Evolutionary conservation across 2,113 vertebrate genomes (phyloP).

Genomic region (Ailurus styani): DNA sequence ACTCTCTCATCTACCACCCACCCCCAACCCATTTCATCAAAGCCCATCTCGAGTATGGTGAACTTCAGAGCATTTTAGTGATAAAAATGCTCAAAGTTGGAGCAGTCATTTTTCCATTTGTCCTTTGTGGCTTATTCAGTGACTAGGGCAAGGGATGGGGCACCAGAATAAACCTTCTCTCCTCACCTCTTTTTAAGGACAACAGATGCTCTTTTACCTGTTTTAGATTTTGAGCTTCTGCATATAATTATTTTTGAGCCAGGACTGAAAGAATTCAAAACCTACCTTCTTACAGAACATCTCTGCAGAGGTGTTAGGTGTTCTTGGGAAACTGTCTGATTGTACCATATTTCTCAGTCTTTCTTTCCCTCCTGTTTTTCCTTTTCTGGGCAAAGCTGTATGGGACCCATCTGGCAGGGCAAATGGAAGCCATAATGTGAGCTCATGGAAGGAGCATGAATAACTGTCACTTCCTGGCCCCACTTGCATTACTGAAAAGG

Average conservation of each 20-base stretch:
- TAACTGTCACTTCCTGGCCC: not conserved
- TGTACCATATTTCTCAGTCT: not conserved
- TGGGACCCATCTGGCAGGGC: conserved; percentile 35
- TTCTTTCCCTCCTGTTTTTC: not conserved
- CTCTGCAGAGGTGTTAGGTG: not conserved
- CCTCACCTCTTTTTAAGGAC: not conserved
- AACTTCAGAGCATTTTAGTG: not conserved
- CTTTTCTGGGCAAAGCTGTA: not conserved
- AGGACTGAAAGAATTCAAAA: not conserved
- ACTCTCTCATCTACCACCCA: not conserved
- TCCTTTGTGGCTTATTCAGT: not conserved
- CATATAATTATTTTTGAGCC: not conserved
- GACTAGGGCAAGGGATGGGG: not conserved
- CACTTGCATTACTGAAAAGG: not conserved
- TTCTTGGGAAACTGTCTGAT: conserved; percentile 3
- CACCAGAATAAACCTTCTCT: not conserved
- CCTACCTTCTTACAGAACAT: not conserved
- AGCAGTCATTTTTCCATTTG: not conserved
- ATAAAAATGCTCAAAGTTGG: not conserved
- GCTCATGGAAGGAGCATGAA: not conserved
- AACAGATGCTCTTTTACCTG: not conserved
- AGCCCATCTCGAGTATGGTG: not conserved
- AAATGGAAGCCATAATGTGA: conserved; percentile 9
- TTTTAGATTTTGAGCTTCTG: conserved; percentile 45
- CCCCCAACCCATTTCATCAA: not conserved